Percentiles rank a stretch among this genome's conserved stretches.
phyloP scores from a whole-genome alignment of 2,113 vertebrate genomes.

The Ariopsis seemanni region DNA sequence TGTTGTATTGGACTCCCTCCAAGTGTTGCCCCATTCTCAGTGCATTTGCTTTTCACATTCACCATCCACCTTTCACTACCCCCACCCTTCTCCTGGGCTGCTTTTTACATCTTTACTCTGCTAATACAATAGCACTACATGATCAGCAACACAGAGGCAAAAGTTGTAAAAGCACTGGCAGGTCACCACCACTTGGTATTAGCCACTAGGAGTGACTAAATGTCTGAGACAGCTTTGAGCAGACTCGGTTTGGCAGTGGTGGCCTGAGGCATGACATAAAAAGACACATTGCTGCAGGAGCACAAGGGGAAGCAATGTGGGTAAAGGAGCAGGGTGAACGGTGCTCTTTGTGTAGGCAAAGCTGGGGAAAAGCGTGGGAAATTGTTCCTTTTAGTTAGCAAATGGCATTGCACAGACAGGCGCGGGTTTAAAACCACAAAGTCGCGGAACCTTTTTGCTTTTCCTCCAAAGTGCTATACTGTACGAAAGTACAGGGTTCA shows the following conservation, averaged over 20 bases:
- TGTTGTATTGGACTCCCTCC: conserved; percentile 51
- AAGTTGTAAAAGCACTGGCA: conserved; percentile 63
- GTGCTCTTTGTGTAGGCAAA: conserved; percentile 40
- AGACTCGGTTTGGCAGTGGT: conserved; percentile 51
- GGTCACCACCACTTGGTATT: conserved; percentile 56
- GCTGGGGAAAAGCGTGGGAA: conserved; percentile 60
- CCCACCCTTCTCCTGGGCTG: conserved; percentile 47
- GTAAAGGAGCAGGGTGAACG: conserved; percentile 15
- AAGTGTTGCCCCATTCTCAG: conserved; percentile 59
- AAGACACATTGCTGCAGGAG: conserved; percentile 48
- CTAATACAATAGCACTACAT: conserved; percentile 55
- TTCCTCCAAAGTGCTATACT: conserved; percentile 52
- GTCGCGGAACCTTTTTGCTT: conserved; percentile 49
- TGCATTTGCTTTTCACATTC: conserved; percentile 50
- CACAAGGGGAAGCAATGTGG: conserved; percentile 19
- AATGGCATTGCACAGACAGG: conserved; percentile 48
- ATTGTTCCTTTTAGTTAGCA: conserved; percentile 60
- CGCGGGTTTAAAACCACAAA: conserved; percentile 56
- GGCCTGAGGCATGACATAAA: conserved; percentile 51
- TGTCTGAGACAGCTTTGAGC: conserved; percentile 54
- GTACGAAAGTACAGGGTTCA: background rate
- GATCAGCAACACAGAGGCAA: conserved; percentile 45
- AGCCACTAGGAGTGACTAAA: conserved; percentile 56
- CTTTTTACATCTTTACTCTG: conserved; percentile 64
- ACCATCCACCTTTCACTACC: conserved; percentile 42